A percentile compares a stretch with the other conserved stretches of the same genome.
phyloP scores from a whole-genome alignment of 2,113 vertebrate genomes.

The Oryzias celebensis region DNA sequence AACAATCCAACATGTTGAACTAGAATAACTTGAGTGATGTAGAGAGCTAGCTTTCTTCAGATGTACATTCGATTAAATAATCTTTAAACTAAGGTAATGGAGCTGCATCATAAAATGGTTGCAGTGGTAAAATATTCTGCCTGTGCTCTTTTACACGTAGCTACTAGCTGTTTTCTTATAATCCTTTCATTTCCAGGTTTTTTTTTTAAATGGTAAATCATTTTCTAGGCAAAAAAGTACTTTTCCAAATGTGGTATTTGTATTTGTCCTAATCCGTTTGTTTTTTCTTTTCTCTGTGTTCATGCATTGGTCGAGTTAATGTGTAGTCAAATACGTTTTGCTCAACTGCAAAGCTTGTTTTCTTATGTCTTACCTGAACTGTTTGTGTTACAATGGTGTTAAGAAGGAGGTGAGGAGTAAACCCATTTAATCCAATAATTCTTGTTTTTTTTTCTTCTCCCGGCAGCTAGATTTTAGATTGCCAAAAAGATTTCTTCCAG shows the following conservation, averaged over 20 bases:
- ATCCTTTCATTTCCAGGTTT: constrained; percentile 4
- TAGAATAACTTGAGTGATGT: too few relatives aligned
- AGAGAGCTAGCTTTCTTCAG: too few relatives aligned
- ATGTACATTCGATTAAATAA: too few relatives aligned
- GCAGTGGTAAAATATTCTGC: neutral
- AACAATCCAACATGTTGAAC: too few relatives aligned
- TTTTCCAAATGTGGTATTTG: constrained; percentile 12
- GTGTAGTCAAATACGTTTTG: neutral
- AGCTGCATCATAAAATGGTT: constrained; percentile 3
- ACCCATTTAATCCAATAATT: neutral
- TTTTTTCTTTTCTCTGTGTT: constrained; percentile 19
- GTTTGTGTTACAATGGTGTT: constrained; percentile 1
- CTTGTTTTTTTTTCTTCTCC: neutral
- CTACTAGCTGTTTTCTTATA: neutral
- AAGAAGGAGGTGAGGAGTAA: neutral
- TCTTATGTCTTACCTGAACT: neutral
- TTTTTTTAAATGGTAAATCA: constrained; percentile 21
- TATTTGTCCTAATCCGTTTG: constrained; percentile 18
- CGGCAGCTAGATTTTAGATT: constrained; percentile 6
- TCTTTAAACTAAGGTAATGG: neutral
- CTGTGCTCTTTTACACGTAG: neutral
- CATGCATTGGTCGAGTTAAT: constrained; percentile 5
- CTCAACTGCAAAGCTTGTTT: neutral
- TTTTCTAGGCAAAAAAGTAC: constrained; percentile 10
- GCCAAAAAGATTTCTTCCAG: constrained; percentile 20